A percentile compares a stretch with the other conserved stretches of the same genome.
Conservation (phyloP, 2,888 invertebrate genomes). For the Automeris io region DNA sequence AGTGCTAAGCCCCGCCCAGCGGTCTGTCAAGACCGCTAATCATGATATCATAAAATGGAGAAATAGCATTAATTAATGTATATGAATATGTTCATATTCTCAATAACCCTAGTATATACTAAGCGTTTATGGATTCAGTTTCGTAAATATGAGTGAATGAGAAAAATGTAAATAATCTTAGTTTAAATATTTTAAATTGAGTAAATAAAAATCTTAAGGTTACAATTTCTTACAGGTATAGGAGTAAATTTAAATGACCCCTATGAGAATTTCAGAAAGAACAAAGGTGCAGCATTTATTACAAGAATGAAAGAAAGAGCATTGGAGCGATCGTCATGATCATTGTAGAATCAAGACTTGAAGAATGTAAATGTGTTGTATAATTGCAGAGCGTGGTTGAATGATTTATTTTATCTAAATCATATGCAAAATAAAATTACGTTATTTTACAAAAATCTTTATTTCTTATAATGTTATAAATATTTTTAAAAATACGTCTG, state of each 20-base stretch:
- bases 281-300: constrained; percentile 95
- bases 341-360: constrained; percentile 30
- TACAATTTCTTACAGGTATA: constrained; percentile 83
- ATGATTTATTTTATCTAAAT: constrained; percentile 73
- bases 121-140: no score
- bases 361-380: constrained; percentile 63
- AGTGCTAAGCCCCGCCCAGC: no score
- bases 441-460: constrained; percentile 40
- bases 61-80: no score
- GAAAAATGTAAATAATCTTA: no score
- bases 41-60: no score
- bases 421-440: constrained; percentile 59
- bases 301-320: constrained; percentile 95
- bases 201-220: no score
- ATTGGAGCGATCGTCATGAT: constrained; percentile 80
- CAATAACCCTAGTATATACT: no score
- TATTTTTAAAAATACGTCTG: not conserved
- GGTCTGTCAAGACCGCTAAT: no score
- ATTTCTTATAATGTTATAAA: constrained; percentile 13
- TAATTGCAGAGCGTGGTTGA: constrained; percentile 56
- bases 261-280: constrained; percentile 97
- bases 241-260: constrained; percentile 96
- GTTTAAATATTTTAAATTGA: no score
- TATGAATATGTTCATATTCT: no score
- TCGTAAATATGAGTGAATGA: no score